Base-by-base conservation (phyloP, 1,140 invertebrate species). In the Eriocheir sinensis region DNA sequence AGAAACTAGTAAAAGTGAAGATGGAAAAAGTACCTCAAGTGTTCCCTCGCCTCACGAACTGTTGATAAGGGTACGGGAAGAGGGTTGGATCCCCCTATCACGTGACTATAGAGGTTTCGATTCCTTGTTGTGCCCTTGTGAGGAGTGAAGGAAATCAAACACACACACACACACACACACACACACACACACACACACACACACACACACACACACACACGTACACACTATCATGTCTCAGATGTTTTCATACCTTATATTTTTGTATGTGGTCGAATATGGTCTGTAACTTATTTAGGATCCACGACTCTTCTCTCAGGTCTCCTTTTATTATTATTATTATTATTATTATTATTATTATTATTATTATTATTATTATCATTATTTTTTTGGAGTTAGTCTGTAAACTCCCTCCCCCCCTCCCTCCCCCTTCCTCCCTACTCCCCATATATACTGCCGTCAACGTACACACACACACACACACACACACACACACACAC, bases 101-200 rank as follows among this genome's bases (percentile, higher is more conserved):
- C n/a, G n/a, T n/a, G n/a, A n/a, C n/a, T n/a, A n/a, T n/a, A n/a
- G n/a, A n/a, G n/a, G n/a, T n/a, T n/a, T n/a, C n/a, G n/a, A n/a
- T n/a, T n/a, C n/a, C n/a, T n/a, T n/a, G n/a, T n/a, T 72, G 60
- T 21, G 60, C n/a, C 12, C 60, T 21, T 72, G 60, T n/a, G 12
- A 8, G 60, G n/a, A n/a, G n/a, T n/a, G n/a, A n/a, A n/a, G n/a
- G n/a, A n/a, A n/a, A n/a, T 27, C 48, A 17, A 3, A n/a, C 60
- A n/a, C 60, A 72, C 60, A 72, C 60, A 72, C 60, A 72, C 60
- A 72, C 60, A 72, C 60, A 72, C 60, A 72, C 60, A 72, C 60
- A 72, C 60, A 72, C 60, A 72, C 60, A 72, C 60, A 72, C 60
- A 60, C 53, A 60, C 53, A 60, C 53, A 60, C 53, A 60, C 53